Evolutionary conservation across 2,113 vertebrate genomes (phyloP).

Genomic region (Hippocampus comes): DNA sequence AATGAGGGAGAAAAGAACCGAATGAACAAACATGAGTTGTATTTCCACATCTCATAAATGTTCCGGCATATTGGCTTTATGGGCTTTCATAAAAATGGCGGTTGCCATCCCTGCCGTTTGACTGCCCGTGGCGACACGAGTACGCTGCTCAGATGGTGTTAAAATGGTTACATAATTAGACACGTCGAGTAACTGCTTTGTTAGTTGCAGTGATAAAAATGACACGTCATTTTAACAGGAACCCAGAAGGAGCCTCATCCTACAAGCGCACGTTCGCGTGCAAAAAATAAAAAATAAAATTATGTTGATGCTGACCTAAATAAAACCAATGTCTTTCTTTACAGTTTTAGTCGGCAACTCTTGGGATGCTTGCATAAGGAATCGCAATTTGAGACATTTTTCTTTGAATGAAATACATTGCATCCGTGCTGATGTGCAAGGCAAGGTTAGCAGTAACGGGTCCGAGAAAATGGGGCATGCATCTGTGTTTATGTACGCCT

Average conservation of each 20-base stretch:
- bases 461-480: neutral
- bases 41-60: neutral
- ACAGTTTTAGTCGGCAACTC: neutral
- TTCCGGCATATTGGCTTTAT: neutral
- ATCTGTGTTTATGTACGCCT: neutral
- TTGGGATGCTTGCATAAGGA: neutral
- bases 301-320: constrained; percentile 8
- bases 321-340: neutral
- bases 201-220: constrained; percentile 37
- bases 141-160: constrained; percentile 35
- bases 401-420: neutral
- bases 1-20: constrained; percentile 3
- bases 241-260: constrained; percentile 33
- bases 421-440: neutral
- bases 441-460: neutral
- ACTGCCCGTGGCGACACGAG: constrained; percentile 12
- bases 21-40: neutral
- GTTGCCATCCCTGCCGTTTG: neutral
- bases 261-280: constrained; percentile 35
- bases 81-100: neutral
- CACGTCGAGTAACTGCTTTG: constrained; percentile 32
- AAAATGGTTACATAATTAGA: constrained; percentile 41
- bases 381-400: neutral
- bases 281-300: neutral
- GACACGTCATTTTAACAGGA: constrained; percentile 52